Conservation (phyloP, 37 sponge, comb jelly and placozoan genomes). For the Lycopodina hypogea region DNA sequence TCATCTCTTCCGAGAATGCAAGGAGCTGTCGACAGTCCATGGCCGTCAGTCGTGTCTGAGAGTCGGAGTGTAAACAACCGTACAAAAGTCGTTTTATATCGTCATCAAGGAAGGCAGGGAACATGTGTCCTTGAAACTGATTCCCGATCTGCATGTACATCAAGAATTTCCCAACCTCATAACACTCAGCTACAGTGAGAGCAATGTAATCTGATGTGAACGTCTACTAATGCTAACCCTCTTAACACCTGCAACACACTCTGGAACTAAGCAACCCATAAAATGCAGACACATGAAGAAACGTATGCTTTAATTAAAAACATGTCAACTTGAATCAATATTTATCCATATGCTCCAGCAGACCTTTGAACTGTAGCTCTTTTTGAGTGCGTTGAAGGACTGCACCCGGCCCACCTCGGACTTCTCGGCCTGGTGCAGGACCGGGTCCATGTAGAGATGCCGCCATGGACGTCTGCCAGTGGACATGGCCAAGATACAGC, state of each 20-base stretch:
- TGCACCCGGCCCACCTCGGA: too few species aligned
- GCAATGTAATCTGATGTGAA: too few species aligned
- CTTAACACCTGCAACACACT: too few species aligned
- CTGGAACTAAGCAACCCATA: too few species aligned
- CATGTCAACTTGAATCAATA: too few species aligned
- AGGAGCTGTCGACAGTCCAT: constrained; percentile 34
- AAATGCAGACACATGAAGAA: too few species aligned
- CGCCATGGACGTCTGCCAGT: constrained; percentile 66
- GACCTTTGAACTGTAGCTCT: background rate
- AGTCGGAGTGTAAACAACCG: constrained; percentile 32
- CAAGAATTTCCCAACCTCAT: too few species aligned
- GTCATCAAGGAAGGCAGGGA: constrained; percentile 32
- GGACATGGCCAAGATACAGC: constrained; percentile 57
- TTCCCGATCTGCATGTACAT: constrained; percentile 33
- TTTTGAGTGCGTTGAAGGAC: background rate
- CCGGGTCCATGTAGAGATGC: constrained; percentile 45
- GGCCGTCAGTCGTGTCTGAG: constrained; percentile 25
- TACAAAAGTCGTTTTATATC: constrained; percentile 20
- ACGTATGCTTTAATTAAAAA: too few species aligned
- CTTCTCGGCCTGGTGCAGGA: background rate
- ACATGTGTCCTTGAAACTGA: constrained; percentile 2
- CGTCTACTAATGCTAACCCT: too few species aligned
- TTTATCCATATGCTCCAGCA: too few species aligned
- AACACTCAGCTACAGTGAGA: too few species aligned
- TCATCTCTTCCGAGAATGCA: constrained; percentile 10